Base-by-base conservation (phyloP, 2,113 vertebrate genomes). In the Nannospalax galili region DNA sequence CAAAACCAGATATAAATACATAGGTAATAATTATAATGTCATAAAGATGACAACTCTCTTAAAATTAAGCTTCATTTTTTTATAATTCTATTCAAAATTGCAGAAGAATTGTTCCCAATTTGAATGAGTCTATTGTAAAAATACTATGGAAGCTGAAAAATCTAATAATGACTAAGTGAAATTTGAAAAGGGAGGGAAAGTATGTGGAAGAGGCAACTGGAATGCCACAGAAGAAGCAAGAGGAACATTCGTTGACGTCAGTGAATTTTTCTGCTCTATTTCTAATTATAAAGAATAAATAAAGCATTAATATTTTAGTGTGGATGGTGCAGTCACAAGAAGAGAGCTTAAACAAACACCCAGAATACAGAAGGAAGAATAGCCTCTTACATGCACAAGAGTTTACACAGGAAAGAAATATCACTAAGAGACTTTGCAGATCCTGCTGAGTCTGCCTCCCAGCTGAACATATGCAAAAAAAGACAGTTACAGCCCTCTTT, bases 341-440 rank as follows among this genome's bases (percentile, higher is more conserved):
- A 86, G 3, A 84, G 45, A 88, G 87, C 82, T 30, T 2, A 88
- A 52, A 45, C 28, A 73, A 52, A 45, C 2, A 52, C 73, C 35
- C 1, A 82, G 8, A 45, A 17, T 40, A 64, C 4, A 67, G 22
- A 81, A 70, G 1, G 17, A 62, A 87, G 28, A 69, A 73, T 12
- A 77, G 48, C 22, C 1, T 2, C 67, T 62, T 42, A 9, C 4
- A 0, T 32, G 30, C 35, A 2, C 10, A 14, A 56, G 48, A 75
- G 12, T 7, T 62, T 90, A 35, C 28, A 74, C 1, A 15, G 3
- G 52, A 9, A 7, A 62, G 26, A 67, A 24, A 8, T 37, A 32
- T 8, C 56, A 14, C 60, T 28, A 32, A 28, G 56, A 69, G 17
- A 26, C 2, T 45, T 62, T 16, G 3, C 14, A 24, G 37, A 6